A percentile compares a stretch with the other conserved stretches of the same genome.
These are phyloP conservation scores for Caenorhabditis zanzibari DNA, from an alignment of 2,888 invertebrate genomes.

Conservation along the genomic window DNA sequence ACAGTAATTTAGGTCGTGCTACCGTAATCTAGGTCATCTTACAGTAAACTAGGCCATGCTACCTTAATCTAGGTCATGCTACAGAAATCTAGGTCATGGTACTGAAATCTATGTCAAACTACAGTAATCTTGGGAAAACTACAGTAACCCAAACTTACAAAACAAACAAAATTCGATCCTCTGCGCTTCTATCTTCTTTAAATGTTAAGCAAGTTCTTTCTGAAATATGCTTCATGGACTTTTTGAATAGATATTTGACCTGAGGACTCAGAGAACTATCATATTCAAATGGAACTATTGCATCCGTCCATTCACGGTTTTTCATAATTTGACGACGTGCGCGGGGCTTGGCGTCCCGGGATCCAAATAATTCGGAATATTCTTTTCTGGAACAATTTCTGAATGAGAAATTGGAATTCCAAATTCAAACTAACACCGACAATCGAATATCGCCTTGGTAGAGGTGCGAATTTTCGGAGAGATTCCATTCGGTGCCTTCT, in stretches of 20 bases:
- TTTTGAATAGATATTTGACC: neutral
- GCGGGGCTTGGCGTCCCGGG: neutral
- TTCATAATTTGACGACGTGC: neutral
- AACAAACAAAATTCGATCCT: neutral
- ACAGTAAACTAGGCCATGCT: neutral
- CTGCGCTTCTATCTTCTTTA: neutral
- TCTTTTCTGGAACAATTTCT: neutral
- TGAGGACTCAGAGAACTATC: neutral
- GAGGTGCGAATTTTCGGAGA: neutral
- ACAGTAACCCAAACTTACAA: neutral
- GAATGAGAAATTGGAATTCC: neutral
- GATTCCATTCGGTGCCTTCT: slow-evolving; percentile 17
- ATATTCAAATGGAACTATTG: neutral
- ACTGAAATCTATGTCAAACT: neutral
- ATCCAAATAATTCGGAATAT: neutral
- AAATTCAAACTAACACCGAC: slow-evolving; percentile 1
- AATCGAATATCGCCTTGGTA: slow-evolving; percentile 17
- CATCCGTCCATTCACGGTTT: neutral
- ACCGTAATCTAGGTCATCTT: neutral
- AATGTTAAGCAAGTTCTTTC: slow-evolving; percentile 9
- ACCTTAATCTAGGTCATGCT: too few relatives aligned
- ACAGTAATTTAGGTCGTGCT: neutral
- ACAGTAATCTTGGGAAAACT: neutral
- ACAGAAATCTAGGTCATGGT: too few relatives aligned
- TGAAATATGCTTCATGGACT: slow-evolving; percentile 3